Conservation (phyloP, 1,140 invertebrate genomes). For the Ditylenchus dipsaci region DNA sequence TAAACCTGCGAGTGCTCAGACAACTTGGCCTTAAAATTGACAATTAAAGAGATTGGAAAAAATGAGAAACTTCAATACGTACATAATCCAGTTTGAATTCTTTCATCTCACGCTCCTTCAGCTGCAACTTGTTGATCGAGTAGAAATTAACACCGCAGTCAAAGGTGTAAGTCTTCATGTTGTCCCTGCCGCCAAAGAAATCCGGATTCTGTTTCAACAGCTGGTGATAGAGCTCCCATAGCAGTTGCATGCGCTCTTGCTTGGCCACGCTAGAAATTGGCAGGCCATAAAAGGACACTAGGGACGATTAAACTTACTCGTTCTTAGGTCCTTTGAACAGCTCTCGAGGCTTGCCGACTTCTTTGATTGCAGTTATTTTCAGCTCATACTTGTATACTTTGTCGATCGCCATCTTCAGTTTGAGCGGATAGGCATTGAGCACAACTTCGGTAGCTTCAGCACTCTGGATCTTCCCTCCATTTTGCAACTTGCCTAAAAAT, state of each 20-base stretch:
- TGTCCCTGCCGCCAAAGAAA: not conserved
- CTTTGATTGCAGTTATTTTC: not conserved
- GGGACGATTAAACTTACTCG: constrained; percentile 14
- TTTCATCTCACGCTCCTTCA: constrained; percentile 8
- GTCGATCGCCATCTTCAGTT: too few relatives aligned
- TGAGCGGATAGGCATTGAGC: too few relatives aligned
- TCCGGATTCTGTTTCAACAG: not conserved
- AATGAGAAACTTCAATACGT: too few relatives aligned
- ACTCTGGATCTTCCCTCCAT: too few relatives aligned
- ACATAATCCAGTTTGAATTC: not conserved
- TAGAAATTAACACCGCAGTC: constrained; percentile 15
- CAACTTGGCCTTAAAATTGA: not conserved
- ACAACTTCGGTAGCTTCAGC: too few relatives aligned
- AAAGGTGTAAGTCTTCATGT: not conserved
- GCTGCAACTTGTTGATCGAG: not conserved
- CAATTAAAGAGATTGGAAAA: too few relatives aligned
- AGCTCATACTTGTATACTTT: too few relatives aligned
- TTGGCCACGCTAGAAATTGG: constrained; percentile 1
- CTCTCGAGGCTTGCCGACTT: not conserved
- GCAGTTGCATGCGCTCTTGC: not conserved
- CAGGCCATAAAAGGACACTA: not conserved
- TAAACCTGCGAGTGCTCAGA: constrained; percentile 5
- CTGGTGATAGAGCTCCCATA: constrained; percentile 6
- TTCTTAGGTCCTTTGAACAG: constrained; percentile 9
- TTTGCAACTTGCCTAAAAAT: too few relatives aligned